These are phyloP conservation scores for Carapus acus DNA, from an alignment of 2,797 vertebrate species.

Conservation along the genomic window DNA sequence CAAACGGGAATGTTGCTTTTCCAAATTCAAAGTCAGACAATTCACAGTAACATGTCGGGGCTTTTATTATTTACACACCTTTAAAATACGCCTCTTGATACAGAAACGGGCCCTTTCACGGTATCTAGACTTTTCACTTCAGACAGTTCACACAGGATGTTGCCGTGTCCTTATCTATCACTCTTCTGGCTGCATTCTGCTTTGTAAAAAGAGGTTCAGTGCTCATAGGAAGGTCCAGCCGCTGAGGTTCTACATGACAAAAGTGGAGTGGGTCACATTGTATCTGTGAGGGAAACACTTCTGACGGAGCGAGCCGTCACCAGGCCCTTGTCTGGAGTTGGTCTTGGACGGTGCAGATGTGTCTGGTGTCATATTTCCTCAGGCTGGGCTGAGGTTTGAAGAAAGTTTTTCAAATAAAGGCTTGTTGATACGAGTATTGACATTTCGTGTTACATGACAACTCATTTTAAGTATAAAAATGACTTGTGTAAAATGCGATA, in stretches of 20 bases:
- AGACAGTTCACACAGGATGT: conserved; percentile 34
- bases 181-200: conserved; percentile 19
- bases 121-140: conserved; percentile 15
- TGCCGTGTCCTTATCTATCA: conserved; percentile 26
- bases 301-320: conserved; percentile 38
- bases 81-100: conserved; percentile 33
- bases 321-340: conserved; percentile 23
- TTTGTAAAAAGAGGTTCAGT: conserved; percentile 49
- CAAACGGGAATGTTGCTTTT: conserved; percentile 14
- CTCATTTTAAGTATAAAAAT: no score
- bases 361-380: conserved; percentile 28
- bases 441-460: no score
- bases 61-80: conserved; percentile 31
- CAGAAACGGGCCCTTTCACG: conserved; percentile 21
- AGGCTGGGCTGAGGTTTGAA: conserved; percentile 27
- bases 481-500: no score
- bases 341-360: conserved; percentile 18
- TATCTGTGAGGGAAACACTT: conserved; percentile 26
- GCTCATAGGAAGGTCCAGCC: conserved; percentile 31
- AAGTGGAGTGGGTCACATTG: conserved; percentile 50
- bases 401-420: conserved; percentile 63
- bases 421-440: conserved; percentile 40
- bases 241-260: conserved; percentile 20
- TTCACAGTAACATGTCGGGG: conserved; percentile 30
- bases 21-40: conserved; percentile 26